Evolutionary conservation across 1,140 invertebrate species (phyloP), one percentile per base, ranked within the genome.

Genomic region (Cydia pomonella): DNA sequence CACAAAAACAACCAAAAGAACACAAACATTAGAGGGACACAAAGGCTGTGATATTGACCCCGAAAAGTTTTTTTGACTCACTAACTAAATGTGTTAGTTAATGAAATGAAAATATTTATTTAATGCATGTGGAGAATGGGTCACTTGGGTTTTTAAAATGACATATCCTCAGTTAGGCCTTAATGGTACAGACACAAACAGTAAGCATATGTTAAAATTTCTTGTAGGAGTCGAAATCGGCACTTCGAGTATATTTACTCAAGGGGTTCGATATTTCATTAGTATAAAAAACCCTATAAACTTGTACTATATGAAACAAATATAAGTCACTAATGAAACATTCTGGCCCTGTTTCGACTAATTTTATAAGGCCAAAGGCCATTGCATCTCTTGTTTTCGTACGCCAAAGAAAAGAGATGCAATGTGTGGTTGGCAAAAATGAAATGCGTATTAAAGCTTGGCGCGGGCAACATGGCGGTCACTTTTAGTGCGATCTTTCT

Each of bases 241-340:
- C 21, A 59, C 53, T 53, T 23, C 53, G 21, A 59, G 53, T 59
- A 59, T 59, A 59, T 59, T 59, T 59, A 12, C 18, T 23, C 23
- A 23, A 12, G 18, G 21, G 53, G 53, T 59, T 23, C 2, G 7
- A 59, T 59, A 59, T 59, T 59, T 59, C 53, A 59, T 59, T 59
- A 59, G 53, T 59, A 59, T 59, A 59, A 53, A n/a, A 53, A 59
- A 59, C 63, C 63, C 27, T 38, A 33, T 29, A 66, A 29, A 69
- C 64, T 69, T 69, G 64, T 69, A 69, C 64, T 69, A 69, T 69
- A 69, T 66, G 27, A 33, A 69, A 33, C 64, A 33, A 69, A 50
- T 16, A 69, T n/a, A 69, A n/a, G 64, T 38, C n/a, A 33, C 64
- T 69, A 69, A 69, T 69, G 27, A 69, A 69, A 29, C 27, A 59